Evolutionary conservation across 2,888 invertebrate species (phyloP).

Genomic region (Drosophila emarginata): DNA sequence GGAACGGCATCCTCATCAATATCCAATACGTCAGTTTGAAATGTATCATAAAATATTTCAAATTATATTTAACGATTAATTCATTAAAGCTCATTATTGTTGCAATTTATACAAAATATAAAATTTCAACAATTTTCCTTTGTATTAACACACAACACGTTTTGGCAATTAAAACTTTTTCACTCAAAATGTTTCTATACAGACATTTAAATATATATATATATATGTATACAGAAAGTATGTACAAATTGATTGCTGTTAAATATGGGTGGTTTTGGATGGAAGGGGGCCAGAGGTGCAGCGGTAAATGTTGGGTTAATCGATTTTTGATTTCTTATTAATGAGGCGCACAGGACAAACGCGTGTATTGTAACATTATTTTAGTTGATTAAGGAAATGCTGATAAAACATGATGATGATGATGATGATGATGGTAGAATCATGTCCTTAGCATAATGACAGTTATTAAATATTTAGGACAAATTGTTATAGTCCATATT

Average conservation of each 20-base stretch:
- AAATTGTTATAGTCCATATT: background rate
- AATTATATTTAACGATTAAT: constrained; percentile 41
- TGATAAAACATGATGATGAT: constrained; percentile 2
- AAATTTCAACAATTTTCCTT: constrained; percentile 43
- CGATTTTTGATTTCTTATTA: constrained; percentile 72
- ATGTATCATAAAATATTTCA: constrained; percentile 38
- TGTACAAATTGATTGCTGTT: constrained; percentile 2
- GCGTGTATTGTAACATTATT: constrained; percentile 13
- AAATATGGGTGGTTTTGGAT: background rate
- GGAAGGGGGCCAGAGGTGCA: background rate
- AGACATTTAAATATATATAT: too few relatives aligned
- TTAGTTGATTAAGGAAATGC: constrained; percentile 30
- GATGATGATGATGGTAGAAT: background rate
- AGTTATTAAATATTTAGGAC: constrained; percentile 6
- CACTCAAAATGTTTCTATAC: background rate
- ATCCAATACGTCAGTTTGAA: constrained; percentile 25
- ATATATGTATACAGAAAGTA: background rate
- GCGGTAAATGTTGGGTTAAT: constrained; percentile 47
- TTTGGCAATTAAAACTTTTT: constrained; percentile 51
- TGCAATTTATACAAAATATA: constrained; percentile 12
- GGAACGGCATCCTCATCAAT: constrained; percentile 18
- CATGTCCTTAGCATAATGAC: background rate
- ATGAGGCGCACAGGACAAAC: constrained; percentile 49
- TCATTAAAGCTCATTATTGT: constrained; percentile 39
- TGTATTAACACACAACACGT: constrained; percentile 40